Evolutionary conservation across 2,113 vertebrate species (phyloP).

Genomic region (Cephalopterus ornatus): DNA sequence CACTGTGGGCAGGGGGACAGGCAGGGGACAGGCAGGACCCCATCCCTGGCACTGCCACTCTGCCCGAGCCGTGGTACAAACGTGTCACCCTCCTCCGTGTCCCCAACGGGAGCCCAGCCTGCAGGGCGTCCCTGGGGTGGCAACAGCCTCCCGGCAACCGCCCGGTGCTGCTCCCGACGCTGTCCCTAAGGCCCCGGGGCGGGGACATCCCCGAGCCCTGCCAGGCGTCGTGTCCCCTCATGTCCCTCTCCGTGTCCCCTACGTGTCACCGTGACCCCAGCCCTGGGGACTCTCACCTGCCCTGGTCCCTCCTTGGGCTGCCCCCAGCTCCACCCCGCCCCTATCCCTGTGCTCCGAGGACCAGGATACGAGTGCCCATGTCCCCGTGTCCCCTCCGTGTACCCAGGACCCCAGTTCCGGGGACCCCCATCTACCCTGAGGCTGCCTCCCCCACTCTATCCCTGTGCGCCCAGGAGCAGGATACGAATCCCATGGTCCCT

Average conservation of each 20-base stretch:
- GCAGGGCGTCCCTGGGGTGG: neutral
- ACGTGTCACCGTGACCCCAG: neutral
- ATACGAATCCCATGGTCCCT: neutral
- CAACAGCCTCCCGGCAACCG: neutral
- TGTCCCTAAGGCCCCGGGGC: neutral
- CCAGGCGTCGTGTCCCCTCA: conserved; percentile 13
- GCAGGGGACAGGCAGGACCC: neutral
- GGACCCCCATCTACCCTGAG: neutral
- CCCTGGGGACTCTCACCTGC: neutral
- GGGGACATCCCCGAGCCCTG: neutral
- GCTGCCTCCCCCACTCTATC: no score
- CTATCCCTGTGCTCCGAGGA: neutral
- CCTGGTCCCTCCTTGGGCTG: neutral
- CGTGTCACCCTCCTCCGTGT: neutral
- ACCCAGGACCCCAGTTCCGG: neutral
- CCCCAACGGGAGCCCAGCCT: neutral
- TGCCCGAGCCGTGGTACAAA: neutral
- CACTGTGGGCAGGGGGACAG: neutral
- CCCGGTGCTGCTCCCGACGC: neutral
- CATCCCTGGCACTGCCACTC: neutral
- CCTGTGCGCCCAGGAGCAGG: neutral
- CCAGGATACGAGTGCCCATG: neutral
- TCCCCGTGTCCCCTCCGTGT: neutral
- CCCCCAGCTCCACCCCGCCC: neutral
- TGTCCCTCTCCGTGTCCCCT: neutral